Evolutionary conservation across 2,113 vertebrate genomes (phyloP), one percentile per base, ranked within the genome.

Genomic region (Eublepharis macularius): DNA sequence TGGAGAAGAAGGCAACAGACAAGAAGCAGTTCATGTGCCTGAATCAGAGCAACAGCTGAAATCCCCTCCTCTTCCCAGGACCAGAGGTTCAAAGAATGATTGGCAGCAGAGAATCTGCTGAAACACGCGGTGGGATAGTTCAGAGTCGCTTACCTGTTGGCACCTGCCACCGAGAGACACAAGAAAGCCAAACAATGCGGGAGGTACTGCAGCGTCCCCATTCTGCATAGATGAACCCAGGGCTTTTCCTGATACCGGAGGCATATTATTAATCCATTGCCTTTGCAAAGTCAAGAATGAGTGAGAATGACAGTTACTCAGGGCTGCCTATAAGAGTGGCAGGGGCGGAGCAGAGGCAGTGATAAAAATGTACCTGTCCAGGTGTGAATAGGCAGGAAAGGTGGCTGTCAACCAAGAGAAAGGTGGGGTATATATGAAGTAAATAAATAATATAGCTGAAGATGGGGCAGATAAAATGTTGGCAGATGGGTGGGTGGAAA

Each of bases 61-160:
- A 21, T 24, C 69, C 21, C 69, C 36, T 24, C 32, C 70, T 43
- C 39, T 43, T 29, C 68, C 65, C 69, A 39, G 24, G 68, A 39
- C 34, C 7, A n/a, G n/a, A n/a, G 68, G 68, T 6, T 36, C 16
- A 47, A 45, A 76, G 32, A 49, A 76, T n/a, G n/a, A n/a, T n/a
- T n/a, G n/a, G n/a, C n/a, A 85, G 60, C 75, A 83, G n/a, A 34
- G 68, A 80, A 69, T 26, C 75, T 80, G 32, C 17, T 75, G 79
- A 85, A 90, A 76, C 1, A 72, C 43, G 34, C 34, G 9, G 29
- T 70, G 68, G 74, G 2, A 4, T 86, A 88, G 43, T 29, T 77
- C 80, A 6, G 14, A 21, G 11, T 54, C 86, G 91, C 94, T 95
- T 93, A 95, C 94, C 92, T 91, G 78, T 83, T 82, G 24, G 57